phyloP scores from a whole-genome alignment of 2,888 invertebrate species.

The Seira sanloemensis region DNA sequence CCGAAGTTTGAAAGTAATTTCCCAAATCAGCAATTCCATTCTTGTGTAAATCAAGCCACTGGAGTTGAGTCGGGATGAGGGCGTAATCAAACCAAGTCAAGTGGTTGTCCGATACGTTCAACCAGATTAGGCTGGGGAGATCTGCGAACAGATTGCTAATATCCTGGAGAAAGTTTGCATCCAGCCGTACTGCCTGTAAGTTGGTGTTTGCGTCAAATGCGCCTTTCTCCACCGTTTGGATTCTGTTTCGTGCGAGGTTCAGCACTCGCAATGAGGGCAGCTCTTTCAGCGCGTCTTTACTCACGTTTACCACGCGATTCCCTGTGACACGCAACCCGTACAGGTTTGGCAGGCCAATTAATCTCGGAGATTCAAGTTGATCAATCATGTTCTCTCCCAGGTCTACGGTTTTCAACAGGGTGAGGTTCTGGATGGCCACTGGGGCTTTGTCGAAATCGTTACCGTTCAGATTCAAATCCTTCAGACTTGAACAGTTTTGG shows the following conservation, averaged over 20 bases:
- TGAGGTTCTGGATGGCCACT: constrained; percentile 82
- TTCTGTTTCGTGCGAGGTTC: constrained; percentile 87
- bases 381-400: constrained; percentile 88
- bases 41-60: constrained; percentile 90
- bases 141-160: constrained; percentile 75
- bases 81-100: constrained; percentile 88
- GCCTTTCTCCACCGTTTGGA: constrained; percentile 85
- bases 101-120: constrained; percentile 88
- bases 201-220: constrained; percentile 86
- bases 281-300: constrained; percentile 84
- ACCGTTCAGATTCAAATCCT: constrained; percentile 85
- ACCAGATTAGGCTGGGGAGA: constrained; percentile 83
- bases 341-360: constrained; percentile 85
- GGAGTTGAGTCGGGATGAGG: constrained; percentile 84
- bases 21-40: constrained; percentile 88
- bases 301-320: constrained; percentile 86
- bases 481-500: constrained; percentile 85
- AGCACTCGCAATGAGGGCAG: constrained; percentile 85
- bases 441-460: constrained; percentile 85
- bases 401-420: constrained; percentile 85
- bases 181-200: constrained; percentile 85
- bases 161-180: constrained; percentile 85
- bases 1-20: constrained; percentile 75
- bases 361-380: constrained; percentile 83
- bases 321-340: constrained; percentile 87